Evolutionary conservation across 2,888 invertebrate genomes (phyloP).

Genomic region (Tolmerus cingulatus): DNA sequence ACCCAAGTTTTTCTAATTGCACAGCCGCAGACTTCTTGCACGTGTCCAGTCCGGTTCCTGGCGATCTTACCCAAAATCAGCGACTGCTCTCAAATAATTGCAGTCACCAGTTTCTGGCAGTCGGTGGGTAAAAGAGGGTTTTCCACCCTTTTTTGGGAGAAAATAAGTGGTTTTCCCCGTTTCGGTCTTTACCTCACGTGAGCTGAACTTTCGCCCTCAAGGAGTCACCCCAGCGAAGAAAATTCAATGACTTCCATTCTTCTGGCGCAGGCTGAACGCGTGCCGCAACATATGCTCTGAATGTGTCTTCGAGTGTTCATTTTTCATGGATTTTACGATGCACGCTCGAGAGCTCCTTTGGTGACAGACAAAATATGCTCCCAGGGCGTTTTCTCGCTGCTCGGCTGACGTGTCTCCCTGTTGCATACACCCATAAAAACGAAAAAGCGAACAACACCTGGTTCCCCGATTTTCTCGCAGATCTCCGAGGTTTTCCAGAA

Average conservation of each 20-base stretch:
- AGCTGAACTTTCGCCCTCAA: conserved; percentile 10
- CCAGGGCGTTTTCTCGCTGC: background rate
- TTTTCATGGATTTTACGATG: conserved; percentile 33
- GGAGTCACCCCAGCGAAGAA: conserved; percentile 24
- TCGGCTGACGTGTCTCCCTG: background rate
- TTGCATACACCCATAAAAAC: background rate
- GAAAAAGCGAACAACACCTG: background rate
- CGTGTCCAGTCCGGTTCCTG: background rate
- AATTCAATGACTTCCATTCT: conserved; percentile 21
- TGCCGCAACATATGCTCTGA: conserved; percentile 35
- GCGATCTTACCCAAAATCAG: conserved; percentile 14
- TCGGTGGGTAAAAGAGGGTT: background rate
- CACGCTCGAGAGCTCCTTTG: conserved; percentile 3
- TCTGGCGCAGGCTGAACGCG: conserved; percentile 4
- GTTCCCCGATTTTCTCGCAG: background rate
- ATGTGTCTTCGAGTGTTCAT: conserved; percentile 18
- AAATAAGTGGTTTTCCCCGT: background rate
- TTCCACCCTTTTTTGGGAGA: conserved; percentile 10
- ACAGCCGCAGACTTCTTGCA: background rate
- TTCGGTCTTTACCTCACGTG: background rate
- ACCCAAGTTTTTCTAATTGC: background rate
- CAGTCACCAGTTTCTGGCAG: background rate
- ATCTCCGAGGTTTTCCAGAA: background rate
- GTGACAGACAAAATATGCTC: conserved; percentile 8
- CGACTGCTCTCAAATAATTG: background rate